Conservation (phyloP, 2,113 vertebrate genomes). For the Anguilla rostrata region DNA sequence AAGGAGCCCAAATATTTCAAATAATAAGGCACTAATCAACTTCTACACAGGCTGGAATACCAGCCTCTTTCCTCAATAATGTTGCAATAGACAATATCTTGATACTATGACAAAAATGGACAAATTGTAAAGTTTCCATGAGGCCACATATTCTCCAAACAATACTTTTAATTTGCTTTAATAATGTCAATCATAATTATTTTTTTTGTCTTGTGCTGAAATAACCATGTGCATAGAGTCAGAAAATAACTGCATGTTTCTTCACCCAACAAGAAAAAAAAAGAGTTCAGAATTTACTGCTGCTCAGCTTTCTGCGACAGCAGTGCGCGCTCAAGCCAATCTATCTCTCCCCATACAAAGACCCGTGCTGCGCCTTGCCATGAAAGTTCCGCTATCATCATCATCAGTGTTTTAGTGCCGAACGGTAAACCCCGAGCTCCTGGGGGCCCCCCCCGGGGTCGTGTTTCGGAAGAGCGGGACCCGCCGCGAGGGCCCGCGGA, state of each 20-base stretch:
- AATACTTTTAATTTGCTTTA: conserved; percentile 1
- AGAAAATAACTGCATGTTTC: background rate
- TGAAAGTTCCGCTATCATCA: background rate
- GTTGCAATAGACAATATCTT: conserved; percentile 17
- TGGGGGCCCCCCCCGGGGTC: too few species aligned
- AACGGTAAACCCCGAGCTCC: background rate
- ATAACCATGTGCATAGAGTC: background rate
- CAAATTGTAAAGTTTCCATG: background rate
- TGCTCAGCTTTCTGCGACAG: background rate
- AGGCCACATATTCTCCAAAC: background rate
- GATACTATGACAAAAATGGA: background rate
- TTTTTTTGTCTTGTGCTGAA: background rate
- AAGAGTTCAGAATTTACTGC: background rate
- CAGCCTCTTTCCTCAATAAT: background rate
- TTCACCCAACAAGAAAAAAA: conserved; percentile 1
- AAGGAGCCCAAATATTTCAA: background rate
- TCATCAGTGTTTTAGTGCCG: background rate
- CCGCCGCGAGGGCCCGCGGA: background rate
- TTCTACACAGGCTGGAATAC: conserved; percentile 4
- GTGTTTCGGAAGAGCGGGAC: background rate
- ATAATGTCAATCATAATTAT: background rate
- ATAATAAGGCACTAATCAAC: background rate
- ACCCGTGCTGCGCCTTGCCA: background rate
- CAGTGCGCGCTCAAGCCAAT: background rate
- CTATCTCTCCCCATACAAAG: background rate